Evolutionary conservation across 2,888 invertebrate genomes (phyloP).

Genomic region (Hedychridium roseum): DNA sequence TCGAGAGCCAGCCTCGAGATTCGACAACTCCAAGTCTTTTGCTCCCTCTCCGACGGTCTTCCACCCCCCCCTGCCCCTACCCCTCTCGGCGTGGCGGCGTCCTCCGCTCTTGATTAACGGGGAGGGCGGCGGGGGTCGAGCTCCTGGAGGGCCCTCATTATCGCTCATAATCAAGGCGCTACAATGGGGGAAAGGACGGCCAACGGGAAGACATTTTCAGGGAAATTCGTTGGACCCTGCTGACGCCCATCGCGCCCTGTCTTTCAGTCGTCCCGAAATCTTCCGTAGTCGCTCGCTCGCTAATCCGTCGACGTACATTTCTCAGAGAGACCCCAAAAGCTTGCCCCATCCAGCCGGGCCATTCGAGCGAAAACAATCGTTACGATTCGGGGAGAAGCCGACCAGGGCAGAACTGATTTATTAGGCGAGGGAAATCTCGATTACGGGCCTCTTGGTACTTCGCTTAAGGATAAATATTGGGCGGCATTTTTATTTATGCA

Average conservation of each 20-base stretch:
- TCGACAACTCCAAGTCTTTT: conserved; percentile 37
- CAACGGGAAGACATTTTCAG: conserved; percentile 15
- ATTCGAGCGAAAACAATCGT: too few relatives aligned
- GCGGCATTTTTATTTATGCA: too few relatives aligned
- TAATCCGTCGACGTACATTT: conserved; percentile 9
- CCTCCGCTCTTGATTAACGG: conserved; percentile 42
- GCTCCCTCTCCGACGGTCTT: conserved; percentile 2
- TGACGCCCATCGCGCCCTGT: conserved; percentile 8
- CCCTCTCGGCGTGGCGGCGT: conserved; percentile 2
- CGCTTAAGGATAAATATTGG: too few relatives aligned
- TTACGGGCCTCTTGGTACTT: too few relatives aligned
- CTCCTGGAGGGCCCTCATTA: conserved; percentile 46
- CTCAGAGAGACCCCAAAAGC: too few relatives aligned
- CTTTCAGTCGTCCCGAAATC: conserved; percentile 10
- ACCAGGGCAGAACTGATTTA: too few relatives aligned
- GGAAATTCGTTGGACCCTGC: not conserved
- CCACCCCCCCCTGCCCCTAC: conserved; percentile 19
- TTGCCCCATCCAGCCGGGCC: too few relatives aligned
- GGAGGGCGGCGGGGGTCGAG: conserved; percentile 3
- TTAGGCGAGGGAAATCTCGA: too few relatives aligned
- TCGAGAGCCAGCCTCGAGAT: conserved; percentile 48
- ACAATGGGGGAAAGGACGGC: conserved; percentile 33
- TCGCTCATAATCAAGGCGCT: conserved; percentile 56
- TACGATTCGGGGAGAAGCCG: too few relatives aligned
- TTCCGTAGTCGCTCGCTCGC: conserved; percentile 11